phyloP scores from a whole-genome alignment of 2,888 invertebrate species.

The Cartodere bifasciata region DNA sequence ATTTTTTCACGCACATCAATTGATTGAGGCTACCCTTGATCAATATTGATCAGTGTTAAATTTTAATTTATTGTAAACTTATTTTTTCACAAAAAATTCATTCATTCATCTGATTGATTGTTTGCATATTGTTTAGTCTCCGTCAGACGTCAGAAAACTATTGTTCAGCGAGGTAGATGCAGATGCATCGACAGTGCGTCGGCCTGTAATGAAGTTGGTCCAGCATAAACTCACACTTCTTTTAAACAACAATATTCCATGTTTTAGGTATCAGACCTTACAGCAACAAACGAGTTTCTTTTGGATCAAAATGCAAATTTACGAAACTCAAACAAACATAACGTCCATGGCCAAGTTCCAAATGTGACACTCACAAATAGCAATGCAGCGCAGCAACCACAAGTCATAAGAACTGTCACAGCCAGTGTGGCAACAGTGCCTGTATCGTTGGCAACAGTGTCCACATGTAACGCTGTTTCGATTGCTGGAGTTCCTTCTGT shows the following conservation, averaged over 20 bases:
- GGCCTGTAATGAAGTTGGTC: too few species aligned
- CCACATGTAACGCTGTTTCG: constrained; percentile 41
- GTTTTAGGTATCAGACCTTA: constrained; percentile 51
- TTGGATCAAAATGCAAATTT: constrained; percentile 65
- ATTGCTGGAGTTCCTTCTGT: constrained; percentile 44
- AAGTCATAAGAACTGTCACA: constrained; percentile 41
- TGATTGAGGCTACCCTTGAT: too few species aligned
- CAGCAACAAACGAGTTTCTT: constrained; percentile 66
- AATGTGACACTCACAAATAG: constrained; percentile 45
- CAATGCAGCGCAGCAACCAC: constrained; percentile 31
- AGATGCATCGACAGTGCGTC: too few species aligned
- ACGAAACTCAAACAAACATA: constrained; percentile 45
- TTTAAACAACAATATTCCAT: too few species aligned
- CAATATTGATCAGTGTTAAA: too few species aligned
- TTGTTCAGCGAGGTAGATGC: too few species aligned
- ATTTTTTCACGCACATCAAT: too few species aligned
- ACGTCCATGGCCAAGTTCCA: constrained; percentile 44
- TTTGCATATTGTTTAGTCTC: too few species aligned
- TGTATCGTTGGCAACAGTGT: constrained; percentile 46
- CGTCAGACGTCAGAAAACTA: too few species aligned
- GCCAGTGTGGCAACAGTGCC: constrained; percentile 48
- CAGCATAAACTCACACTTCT: constrained; percentile 1
- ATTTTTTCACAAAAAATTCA: too few species aligned
- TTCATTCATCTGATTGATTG: too few species aligned
- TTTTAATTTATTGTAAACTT: too few species aligned